Evolutionary conservation across 2,797 vertebrate genomes (phyloP).

Genomic region (Macrochelys suwanniensis): DNA sequence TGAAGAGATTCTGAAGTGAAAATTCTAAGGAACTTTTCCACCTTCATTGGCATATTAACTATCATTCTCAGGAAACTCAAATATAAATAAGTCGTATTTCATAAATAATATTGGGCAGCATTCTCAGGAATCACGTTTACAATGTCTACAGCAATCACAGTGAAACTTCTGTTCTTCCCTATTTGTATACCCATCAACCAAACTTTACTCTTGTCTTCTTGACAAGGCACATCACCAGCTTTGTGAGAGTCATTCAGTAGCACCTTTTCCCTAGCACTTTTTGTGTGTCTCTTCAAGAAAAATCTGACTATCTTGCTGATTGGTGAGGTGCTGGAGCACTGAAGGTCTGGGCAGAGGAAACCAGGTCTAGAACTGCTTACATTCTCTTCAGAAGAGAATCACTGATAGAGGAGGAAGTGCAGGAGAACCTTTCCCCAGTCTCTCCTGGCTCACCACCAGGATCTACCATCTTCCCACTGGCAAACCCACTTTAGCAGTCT

Average conservation of each 20-base stretch:
- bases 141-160: not conserved
- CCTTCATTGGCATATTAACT: not conserved
- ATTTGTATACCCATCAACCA: not conserved
- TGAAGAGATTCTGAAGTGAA: not conserved
- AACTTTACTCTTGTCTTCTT: not conserved
- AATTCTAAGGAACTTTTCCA: not conserved
- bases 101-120: not conserved
- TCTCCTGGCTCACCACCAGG: not conserved
- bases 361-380: not conserved
- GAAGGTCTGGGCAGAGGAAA: not conserved
- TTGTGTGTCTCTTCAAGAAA: not conserved
- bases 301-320: not conserved
- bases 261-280: not conserved
- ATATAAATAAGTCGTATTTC: not conserved
- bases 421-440: not conserved
- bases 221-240: not conserved
- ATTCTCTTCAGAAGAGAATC: not conserved
- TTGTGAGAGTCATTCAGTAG: not conserved
- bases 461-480: not conserved
- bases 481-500: not conserved
- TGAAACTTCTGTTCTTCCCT: not conserved
- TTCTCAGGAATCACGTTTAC: not conserved
- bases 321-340: not conserved
- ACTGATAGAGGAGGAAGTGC: not conserved
- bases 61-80: not conserved